Base-by-base conservation (phyloP, 2,888 invertebrate genomes). In the Xanthostigma xanthostigma region DNA sequence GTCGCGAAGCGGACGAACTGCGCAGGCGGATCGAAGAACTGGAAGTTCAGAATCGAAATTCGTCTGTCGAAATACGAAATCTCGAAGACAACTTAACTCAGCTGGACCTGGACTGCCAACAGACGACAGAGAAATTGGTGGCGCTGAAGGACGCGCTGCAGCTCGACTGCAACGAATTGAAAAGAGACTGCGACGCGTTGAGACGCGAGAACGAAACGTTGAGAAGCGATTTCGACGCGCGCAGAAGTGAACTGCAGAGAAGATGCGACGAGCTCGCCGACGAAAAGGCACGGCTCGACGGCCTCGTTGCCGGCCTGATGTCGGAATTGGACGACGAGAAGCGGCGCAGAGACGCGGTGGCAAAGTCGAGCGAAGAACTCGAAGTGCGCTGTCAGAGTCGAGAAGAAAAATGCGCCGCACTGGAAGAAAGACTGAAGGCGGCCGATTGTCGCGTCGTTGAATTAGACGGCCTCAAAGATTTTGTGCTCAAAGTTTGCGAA, bases 201-300 rank as follows among this genome's bases (percentile, higher is more conserved):
- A 68, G 71, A 56, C 71, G 73, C 57, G 76, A 79, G 59, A 78
- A 78, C 53, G 69, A 67, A 53, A 72, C 72, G 52, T 67, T 81
- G 14, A 70, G 74, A 13, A 49, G 44, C 51, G 55, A 54, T 56
- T 56, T 52, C 57, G 56, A 53, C 55, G 54, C 43, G 58, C 55
- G 51, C 50, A 55, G 55, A 62, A 56, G 55, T 56, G 54, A 55
- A 55, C 33, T 48, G 12, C 41, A 41, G 11, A 43, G 33, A n/a
- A 13, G 27, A 11, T 9, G n/a, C 17, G 35, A 33, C n/a, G 41
- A 34, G 14, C 12, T 46, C 17, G 41, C 14, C 17, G 35, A 41
- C 17, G 33, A 34, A 10, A 11, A 17, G 13, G 36, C 33, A 12
- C 44, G 27, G 27, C 27, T 27, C 6, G 27, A 27, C 27, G 27